These are phyloP conservation scores for Panopea generosa DNA, from an alignment of 2,888 invertebrate genomes.

Conservation along the genomic window DNA sequence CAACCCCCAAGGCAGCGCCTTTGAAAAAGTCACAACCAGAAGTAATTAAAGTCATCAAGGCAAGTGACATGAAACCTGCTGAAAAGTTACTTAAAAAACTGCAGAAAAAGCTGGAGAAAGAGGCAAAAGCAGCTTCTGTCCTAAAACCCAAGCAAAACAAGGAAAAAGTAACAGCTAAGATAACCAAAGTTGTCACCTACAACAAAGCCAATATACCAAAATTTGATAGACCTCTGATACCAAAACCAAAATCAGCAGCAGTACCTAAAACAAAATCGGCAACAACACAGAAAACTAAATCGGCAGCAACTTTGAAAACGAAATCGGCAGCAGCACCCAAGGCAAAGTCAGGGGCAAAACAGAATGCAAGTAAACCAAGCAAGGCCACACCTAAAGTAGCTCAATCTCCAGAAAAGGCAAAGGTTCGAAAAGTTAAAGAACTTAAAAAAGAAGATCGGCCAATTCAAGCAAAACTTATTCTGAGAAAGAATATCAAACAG, in stretches of 20 bases:
- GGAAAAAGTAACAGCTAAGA: slow-evolving; percentile 51
- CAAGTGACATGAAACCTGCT: slow-evolving; percentile 59
- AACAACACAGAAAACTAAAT: slow-evolving; percentile 11
- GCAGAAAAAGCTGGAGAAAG: slow-evolving; percentile 55
- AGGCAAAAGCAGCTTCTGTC: slow-evolving; percentile 48
- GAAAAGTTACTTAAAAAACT: slow-evolving; percentile 55
- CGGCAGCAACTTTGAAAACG: slow-evolving; percentile 13
- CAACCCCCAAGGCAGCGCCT: slow-evolving; percentile 10
- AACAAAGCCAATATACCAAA: slow-evolving; percentile 44
- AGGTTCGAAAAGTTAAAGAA: slow-evolving; percentile 51
- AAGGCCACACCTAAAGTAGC: slow-evolving; percentile 10
- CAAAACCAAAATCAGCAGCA: slow-evolving; percentile 23
- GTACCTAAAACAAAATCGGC: slow-evolving; percentile 5
- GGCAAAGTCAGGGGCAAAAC: slow-evolving; percentile 21
- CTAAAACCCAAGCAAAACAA: slow-evolving; percentile 34
- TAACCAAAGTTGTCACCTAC: slow-evolving; percentile 54
- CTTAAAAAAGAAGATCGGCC: slow-evolving; percentile 43
- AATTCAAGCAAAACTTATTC: slow-evolving; percentile 40
- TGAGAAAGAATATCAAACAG: slow-evolving; percentile 38
- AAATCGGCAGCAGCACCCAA: slow-evolving; percentile 29
- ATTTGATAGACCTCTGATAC: slow-evolving; percentile 12
- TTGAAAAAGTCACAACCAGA: slow-evolving; percentile 1
- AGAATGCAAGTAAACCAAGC: not conserved
- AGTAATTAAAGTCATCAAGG: slow-evolving; percentile 36
- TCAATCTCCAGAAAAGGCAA: slow-evolving; percentile 7